These are phyloP conservation scores for Megalops atlanticus DNA, from an alignment of 2,113 vertebrate genomes.

Conservation along the genomic window DNA sequence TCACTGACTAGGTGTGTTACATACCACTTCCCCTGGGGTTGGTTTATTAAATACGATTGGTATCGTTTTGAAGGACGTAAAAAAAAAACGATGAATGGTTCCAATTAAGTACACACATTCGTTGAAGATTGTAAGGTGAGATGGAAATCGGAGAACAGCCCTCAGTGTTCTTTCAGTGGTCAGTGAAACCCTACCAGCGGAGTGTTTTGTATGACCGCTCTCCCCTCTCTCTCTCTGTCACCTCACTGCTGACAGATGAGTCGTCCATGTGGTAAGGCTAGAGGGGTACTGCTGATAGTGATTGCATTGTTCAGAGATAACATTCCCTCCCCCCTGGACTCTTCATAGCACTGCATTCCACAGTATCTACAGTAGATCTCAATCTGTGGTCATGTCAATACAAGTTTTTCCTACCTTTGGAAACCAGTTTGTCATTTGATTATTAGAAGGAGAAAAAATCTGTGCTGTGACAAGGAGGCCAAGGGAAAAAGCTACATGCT, in stretches of 20 bases:
- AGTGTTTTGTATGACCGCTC: constrained; percentile 5
- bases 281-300: neutral
- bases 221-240: constrained; percentile 29
- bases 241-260: constrained; percentile 24
- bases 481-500: neutral
- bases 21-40: too few relatives aligned
- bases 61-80: too few relatives aligned
- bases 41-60: too few relatives aligned
- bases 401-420: neutral
- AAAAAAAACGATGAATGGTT: too few relatives aligned
- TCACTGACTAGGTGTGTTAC: too few relatives aligned
- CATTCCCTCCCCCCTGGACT: neutral
- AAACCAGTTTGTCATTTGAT: neutral
- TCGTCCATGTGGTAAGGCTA: neutral
- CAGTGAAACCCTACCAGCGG: neutral
- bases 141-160: neutral
- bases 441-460: neutral
- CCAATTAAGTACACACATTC: neutral
- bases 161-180: neutral
- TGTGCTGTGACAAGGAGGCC: neutral
- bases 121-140: neutral
- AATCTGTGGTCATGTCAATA: neutral
- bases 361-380: neutral
- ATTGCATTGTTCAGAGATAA: neutral
- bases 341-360: neutral